Percentiles rank a stretch among this genome's conserved stretches.
phyloP scores from a whole-genome alignment of 1,140 invertebrate species.

The Caenorhabditis brenneri region DNA sequence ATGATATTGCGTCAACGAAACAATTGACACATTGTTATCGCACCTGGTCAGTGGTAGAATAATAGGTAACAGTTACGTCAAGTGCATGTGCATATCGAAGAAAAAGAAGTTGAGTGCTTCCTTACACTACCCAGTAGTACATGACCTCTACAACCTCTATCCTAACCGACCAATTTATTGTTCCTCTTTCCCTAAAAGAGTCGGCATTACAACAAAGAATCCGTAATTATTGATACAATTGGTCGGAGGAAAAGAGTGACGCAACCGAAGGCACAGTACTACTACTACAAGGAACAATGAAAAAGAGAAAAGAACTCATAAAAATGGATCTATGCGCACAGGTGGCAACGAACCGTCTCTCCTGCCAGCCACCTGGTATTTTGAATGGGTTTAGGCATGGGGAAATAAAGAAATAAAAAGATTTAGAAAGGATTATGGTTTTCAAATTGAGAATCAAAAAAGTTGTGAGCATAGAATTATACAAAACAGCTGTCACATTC shows the following conservation, averaged over 20 bases:
- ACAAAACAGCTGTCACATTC: not conserved
- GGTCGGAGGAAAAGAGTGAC: not conserved
- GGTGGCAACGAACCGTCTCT: not conserved
- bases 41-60: not conserved
- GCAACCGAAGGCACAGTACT: not conserved
- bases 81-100: not conserved
- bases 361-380: conserved; percentile 30
- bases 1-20: not conserved
- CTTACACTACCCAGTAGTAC: not conserved
- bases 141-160: conserved; percentile 25
- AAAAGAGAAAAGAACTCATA: conserved; percentile 29
- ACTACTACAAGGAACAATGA: conserved; percentile 23
- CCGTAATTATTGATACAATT: conserved; percentile 40
- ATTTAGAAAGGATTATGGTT: conserved; percentile 1
- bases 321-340: conserved; percentile 6
- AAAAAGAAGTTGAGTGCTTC: not conserved
- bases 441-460: not conserved
- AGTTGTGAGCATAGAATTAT: not conserved
- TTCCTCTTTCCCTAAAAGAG: not conserved
- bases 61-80: conserved; percentile 14
- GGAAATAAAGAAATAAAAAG: not conserved
- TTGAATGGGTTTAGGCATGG: not conserved
- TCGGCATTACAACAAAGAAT: not conserved
- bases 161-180: conserved; percentile 37
- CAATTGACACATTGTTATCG: conserved; percentile 38